These are phyloP conservation scores for Lysandra bellargus DNA, from an alignment of 2,888 invertebrate species.

Conservation along the genomic window DNA sequence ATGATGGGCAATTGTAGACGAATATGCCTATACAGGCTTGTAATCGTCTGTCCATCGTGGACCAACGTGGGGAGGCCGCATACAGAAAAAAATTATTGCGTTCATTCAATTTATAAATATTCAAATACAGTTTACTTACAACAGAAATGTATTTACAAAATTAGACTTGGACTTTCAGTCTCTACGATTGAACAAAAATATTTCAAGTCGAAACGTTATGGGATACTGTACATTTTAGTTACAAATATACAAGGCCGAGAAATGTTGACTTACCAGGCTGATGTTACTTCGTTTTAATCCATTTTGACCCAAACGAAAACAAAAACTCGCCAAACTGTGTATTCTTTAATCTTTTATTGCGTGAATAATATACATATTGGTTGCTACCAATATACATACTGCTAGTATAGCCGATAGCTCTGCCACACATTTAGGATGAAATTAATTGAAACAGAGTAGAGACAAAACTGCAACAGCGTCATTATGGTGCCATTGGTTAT, in stretches of 20 bases:
- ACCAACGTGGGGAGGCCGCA: neutral
- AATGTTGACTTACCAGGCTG: neutral
- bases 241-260: slow-evolving; percentile 68
- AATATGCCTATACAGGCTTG: no score
- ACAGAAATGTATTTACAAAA: slow-evolving; percentile 77
- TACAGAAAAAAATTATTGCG: slow-evolving; percentile 76
- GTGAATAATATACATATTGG: neutral
- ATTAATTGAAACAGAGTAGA: neutral
- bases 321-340: neutral
- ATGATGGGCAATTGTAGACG: no score
- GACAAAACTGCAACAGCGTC: neutral
- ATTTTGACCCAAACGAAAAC: neutral
- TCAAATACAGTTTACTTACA: slow-evolving; percentile 72
- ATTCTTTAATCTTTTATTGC: neutral
- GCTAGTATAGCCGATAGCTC: neutral
- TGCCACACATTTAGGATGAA: neutral
- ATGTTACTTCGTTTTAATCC: neutral
- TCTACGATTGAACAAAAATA: slow-evolving; percentile 70
- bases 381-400: no score
- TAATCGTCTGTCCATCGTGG: neutral
- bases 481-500: neutral
- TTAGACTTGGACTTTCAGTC: slow-evolving; percentile 80
- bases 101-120: slow-evolving; percentile 67
- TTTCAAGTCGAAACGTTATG: slow-evolving; percentile 60
- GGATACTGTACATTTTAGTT: slow-evolving; percentile 57